Base-by-base conservation (phyloP, 2,888 invertebrate species). In the Gisinianus flammeolus region DNA sequence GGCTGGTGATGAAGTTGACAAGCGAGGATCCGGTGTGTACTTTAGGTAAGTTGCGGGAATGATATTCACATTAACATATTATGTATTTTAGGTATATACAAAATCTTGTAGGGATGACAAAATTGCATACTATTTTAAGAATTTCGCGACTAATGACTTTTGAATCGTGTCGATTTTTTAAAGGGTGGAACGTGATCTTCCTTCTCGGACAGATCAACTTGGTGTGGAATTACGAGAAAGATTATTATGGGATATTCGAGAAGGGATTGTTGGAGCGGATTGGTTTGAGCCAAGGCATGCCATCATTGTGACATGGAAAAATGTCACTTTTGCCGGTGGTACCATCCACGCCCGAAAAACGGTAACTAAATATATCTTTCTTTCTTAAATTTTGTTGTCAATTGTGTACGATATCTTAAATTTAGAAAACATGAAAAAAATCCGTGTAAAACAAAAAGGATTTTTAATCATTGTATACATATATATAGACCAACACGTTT, bases 281-380 rank as follows among this genome's bases (percentile, higher is more conserved):
- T 92, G 93, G 1, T 98, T 98, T 88, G 90, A 92, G 83, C 96
- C 98, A 0, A 95, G 96, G 86, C 96, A 96, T 86, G 94, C 93
- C 2, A 89, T 95, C 79, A 93, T 96, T 80, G 91, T 94, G 76
- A 98, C 98, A 0, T 98, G 98, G 98, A 95, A 95, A 87, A 97
- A 98, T 87, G 93, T 97, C 88, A 94, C 96, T 0, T 96, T 96
- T 87, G 91, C 94, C 85, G 96, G 96, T 73, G 96, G 96, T 83
- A 85, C 84, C 44, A 83, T 85, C 72, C 81, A 85, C 52, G 85
- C 86, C 35, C 82, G 83, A 52, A 83, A 85, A 81, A 85, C 83
- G 78, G 86, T 86, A 79, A 82, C 52, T 30, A 24, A 71, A 24
- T 73, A 62, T 62, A 24, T 24, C 2, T 24, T 24, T 62, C 10